A percentile compares a stretch with the other conserved stretches of the same genome.
These are phyloP conservation scores for Rapana venosa DNA, from an alignment of 2,888 invertebrate species.

Conservation along the genomic window DNA sequence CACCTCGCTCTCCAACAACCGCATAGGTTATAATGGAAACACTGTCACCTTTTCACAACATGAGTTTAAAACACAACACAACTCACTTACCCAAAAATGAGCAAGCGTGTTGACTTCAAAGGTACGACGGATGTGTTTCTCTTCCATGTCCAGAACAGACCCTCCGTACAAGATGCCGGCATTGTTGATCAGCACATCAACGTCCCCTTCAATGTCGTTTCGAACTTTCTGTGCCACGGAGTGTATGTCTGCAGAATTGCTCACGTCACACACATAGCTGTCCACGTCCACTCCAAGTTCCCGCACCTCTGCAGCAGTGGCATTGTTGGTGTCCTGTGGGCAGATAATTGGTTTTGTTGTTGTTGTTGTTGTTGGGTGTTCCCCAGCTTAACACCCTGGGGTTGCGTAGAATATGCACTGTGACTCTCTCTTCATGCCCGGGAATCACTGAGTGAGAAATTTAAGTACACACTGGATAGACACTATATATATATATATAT, in stretches of 20 bases:
- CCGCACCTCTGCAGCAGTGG: constrained; percentile 61
- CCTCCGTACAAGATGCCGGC: constrained; percentile 70
- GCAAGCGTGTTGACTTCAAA: constrained; percentile 70
- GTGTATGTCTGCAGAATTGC: constrained; percentile 59
- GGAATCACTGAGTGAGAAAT: too few relatives aligned
- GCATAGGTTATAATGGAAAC: too few relatives aligned
- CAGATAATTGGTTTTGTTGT: too few relatives aligned
- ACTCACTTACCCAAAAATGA: constrained; percentile 72
- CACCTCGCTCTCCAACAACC: too few relatives aligned
- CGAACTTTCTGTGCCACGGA: constrained; percentile 58
- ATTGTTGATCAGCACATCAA: constrained; percentile 66
- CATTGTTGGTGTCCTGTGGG: constrained; percentile 64
- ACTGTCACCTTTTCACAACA: too few relatives aligned
- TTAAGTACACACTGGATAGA: too few relatives aligned
- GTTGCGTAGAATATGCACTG: too few relatives aligned
- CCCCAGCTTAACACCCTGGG: too few relatives aligned
- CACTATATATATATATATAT: too few relatives aligned
- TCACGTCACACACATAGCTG: constrained; percentile 69
- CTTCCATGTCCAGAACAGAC: constrained; percentile 59
- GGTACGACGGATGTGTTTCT: constrained; percentile 63
- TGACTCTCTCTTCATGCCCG: too few relatives aligned
- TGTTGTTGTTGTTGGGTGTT: too few relatives aligned
- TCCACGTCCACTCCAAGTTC: constrained; percentile 61
- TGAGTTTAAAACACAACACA: too few relatives aligned
- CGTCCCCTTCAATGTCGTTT: constrained; percentile 63